phyloP scores from a whole-genome alignment of 1,140 invertebrate species.

The Cecropterus lyciades region DNA sequence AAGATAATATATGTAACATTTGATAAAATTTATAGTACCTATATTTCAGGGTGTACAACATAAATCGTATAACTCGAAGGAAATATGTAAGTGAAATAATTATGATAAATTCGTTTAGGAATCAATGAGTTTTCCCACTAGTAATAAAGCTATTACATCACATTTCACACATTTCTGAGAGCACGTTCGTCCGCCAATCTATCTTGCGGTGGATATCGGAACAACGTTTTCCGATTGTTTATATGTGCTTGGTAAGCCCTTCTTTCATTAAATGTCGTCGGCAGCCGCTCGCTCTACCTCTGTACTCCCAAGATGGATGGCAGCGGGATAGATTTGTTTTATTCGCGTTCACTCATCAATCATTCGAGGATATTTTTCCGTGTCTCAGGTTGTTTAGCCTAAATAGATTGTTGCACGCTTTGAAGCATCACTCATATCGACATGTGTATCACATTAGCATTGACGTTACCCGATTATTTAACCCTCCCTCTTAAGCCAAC shows the following conservation, averaged over 20 bases:
- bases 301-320: slow-evolving; percentile 77
- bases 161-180: not conserved
- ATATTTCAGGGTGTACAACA: too few relatives aligned
- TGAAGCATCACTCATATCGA: slow-evolving; percentile 66
- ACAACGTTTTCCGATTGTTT: slow-evolving; percentile 78
- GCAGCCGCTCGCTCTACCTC: slow-evolving; percentile 65
- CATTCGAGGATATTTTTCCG: slow-evolving; percentile 82
- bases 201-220: slow-evolving; percentile 70
- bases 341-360: slow-evolving; percentile 81
- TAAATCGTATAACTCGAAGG: too few relatives aligned
- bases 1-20: too few relatives aligned
- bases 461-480: slow-evolving; percentile 33
- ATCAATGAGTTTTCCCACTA: not conserved
- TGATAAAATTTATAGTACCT: too few relatives aligned
- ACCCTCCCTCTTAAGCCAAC: not conserved
- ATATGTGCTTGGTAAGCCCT: slow-evolving; percentile 77
- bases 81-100: too few relatives aligned
- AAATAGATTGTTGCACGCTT: slow-evolving; percentile 78
- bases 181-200: slow-evolving; percentile 46
- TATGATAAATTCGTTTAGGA: too few relatives aligned
- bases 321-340: slow-evolving; percentile 78
- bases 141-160: not conserved
- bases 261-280: slow-evolving; percentile 78
- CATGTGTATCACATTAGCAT: slow-evolving; percentile 72
- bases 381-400: slow-evolving; percentile 81